Percentiles rank a stretch among this genome's conserved stretches.
Conservation (phyloP, 2,113 vertebrate genomes). For the Cyanocitta stelleri region DNA sequence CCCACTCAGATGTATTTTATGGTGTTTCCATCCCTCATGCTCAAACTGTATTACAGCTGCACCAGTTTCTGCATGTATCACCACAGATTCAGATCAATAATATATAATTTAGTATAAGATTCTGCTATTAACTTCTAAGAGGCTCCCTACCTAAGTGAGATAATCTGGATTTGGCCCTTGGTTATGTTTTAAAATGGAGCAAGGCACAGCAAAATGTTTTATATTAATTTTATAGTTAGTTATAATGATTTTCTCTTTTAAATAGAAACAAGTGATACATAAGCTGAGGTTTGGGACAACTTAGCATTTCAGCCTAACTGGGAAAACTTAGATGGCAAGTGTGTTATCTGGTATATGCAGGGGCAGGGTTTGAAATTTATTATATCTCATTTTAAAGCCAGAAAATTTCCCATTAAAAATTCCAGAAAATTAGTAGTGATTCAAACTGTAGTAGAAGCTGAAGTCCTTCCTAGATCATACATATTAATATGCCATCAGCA, state of each 20-base stretch:
- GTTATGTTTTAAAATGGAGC: not conserved
- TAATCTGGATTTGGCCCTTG: not conserved
- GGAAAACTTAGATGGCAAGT: not conserved
- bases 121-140: not conserved
- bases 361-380: not conserved
- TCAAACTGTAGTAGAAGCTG: not conserved
- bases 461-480: not conserved
- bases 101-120: not conserved
- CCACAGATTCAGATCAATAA: not conserved
- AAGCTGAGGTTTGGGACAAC: not conserved
- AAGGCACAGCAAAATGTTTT: not conserved
- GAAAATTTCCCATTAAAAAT: not conserved
- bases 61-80: not conserved
- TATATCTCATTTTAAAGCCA: not conserved
- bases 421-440: conserved; percentile 4
- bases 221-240: not conserved
- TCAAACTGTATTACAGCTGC: not conserved
- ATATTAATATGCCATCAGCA: not conserved
- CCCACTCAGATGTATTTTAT: not conserved
- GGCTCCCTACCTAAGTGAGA: not conserved
- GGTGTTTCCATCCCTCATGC: not conserved
- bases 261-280: not conserved
- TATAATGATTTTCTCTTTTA: not conserved
- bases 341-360: not conserved
- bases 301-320: not conserved